Percentiles rank a stretch among this genome's conserved stretches.
These are phyloP conservation scores for Falco biarmicus DNA, from an alignment of 2,797 vertebrate species.

Conservation along the genomic window DNA sequence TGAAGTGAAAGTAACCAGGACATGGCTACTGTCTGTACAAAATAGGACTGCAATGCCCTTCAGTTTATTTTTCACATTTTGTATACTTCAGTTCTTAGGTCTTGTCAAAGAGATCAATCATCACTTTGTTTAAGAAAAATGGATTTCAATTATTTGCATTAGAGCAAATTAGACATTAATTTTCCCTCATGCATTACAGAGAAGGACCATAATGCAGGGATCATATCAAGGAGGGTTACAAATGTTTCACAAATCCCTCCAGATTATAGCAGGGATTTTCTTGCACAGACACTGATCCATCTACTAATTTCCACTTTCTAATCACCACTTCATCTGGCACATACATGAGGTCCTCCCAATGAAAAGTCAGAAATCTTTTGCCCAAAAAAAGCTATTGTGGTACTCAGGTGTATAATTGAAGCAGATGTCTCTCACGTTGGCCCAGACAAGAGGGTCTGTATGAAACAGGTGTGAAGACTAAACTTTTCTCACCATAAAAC, in stretches of 20 bases:
- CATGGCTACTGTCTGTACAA: background rate
- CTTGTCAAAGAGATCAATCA: background rate
- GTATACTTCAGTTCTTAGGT: background rate
- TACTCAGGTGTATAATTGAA: background rate
- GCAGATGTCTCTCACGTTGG: background rate
- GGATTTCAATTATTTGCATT: background rate
- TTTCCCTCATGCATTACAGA: background rate
- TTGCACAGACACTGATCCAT: background rate
- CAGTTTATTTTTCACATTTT: background rate
- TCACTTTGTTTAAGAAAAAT: background rate
- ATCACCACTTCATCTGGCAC: background rate
- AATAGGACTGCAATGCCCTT: background rate
- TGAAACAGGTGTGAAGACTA: background rate
- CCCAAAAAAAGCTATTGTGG: background rate
- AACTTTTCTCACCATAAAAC: background rate
- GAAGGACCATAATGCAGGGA: background rate
- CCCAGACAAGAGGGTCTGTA: background rate
- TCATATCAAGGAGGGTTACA: background rate
- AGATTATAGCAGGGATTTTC: background rate
- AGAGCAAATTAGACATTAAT: background rate
- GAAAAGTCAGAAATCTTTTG: background rate
- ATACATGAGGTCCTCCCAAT: background rate
- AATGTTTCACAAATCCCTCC: background rate
- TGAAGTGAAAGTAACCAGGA: background rate
- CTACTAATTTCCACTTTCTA: background rate